Percentiles rank a stretch among this genome's conserved stretches.
phyloP scores from a whole-genome alignment of 2,113 vertebrate species.

The Gasterosteus nipponicus region DNA sequence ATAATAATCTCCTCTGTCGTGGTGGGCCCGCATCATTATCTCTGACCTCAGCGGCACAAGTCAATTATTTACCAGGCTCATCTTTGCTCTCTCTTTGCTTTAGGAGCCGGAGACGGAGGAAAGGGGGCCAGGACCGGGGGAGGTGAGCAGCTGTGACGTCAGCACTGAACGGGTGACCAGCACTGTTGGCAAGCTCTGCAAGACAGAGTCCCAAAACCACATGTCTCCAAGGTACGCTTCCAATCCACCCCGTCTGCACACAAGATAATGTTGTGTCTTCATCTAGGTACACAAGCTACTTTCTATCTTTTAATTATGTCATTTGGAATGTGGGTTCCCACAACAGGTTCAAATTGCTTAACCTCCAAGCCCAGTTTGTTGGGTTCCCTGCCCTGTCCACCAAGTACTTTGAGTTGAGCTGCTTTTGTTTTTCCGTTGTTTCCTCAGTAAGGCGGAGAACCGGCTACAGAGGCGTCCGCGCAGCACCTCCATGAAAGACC shows the following conservation, averaged over 20 bases:
- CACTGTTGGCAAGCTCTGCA: constrained; percentile 78
- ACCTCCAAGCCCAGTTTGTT: background rate
- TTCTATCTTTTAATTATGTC: background rate
- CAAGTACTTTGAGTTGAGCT: constrained; percentile 28
- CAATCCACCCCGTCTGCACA: constrained; percentile 17
- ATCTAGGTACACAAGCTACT: background rate
- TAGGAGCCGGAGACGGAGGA: constrained; percentile 78
- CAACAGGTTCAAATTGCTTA: background rate
- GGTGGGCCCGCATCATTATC: constrained; percentile 44
- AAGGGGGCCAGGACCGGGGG: constrained; percentile 56
- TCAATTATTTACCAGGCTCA: constrained; percentile 39
- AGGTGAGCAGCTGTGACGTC: constrained; percentile 76
- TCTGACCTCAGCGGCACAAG: constrained; percentile 25
- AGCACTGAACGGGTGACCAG: constrained; percentile 71
- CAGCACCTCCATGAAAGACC: constrained; percentile 85
- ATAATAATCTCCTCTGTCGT: constrained; percentile 14
- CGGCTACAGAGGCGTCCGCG: constrained; percentile 75
- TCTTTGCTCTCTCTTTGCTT: constrained; percentile 14
- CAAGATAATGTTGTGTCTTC: constrained; percentile 3
- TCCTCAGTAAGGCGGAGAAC: constrained; percentile 78
- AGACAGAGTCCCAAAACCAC: constrained; percentile 82
- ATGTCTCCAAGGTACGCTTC: constrained; percentile 79
- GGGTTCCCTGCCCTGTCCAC: background rate
- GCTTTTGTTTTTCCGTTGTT: background rate
- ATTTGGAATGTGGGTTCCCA: background rate